phyloP scores from a whole-genome alignment of 1,140 invertebrate genomes.

The Aphaenogaster floridana region DNA sequence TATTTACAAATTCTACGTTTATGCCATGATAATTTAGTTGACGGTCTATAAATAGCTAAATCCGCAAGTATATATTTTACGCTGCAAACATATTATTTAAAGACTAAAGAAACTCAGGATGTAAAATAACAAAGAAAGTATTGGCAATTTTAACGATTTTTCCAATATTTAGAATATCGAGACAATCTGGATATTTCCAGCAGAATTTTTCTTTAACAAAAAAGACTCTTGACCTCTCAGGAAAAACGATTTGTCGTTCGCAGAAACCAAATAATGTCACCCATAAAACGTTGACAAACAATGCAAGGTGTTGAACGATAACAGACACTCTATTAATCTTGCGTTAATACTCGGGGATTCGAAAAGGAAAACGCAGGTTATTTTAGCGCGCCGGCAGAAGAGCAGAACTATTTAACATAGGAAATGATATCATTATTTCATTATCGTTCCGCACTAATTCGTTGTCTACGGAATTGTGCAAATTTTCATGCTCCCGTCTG shows the following conservation, averaged over 20 bases:
- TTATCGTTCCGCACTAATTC: slow-evolving; percentile 8
- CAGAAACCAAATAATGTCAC: background rate
- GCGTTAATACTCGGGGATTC: slow-evolving; percentile 16
- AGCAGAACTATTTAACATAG: slow-evolving; percentile 5
- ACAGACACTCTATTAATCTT: slow-evolving; percentile 39
- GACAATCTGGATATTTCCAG: background rate
- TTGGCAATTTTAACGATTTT: background rate
- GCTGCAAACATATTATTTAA: slow-evolving; percentile 1
- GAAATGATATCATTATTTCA: slow-evolving; percentile 51
- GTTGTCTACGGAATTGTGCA: slow-evolving; percentile 7
- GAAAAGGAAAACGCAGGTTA: background rate
- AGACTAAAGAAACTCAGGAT: background rate
- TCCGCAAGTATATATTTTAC: background rate
- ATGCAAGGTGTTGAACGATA: slow-evolving; percentile 5
- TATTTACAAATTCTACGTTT: slow-evolving; percentile 10
- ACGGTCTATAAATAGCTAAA: background rate
- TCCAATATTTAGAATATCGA: background rate
- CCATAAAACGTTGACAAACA: background rate
- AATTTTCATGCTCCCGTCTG: background rate
- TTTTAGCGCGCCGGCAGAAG: background rate
- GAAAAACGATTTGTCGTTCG: background rate
- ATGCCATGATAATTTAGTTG: background rate
- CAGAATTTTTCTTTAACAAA: background rate
- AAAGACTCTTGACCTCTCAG: background rate
- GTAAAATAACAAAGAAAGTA: slow-evolving; percentile 9